These are phyloP conservation scores for Nemapogon koenigi DNA, from an alignment of 2,888 invertebrate species.

Conservation along the genomic window DNA sequence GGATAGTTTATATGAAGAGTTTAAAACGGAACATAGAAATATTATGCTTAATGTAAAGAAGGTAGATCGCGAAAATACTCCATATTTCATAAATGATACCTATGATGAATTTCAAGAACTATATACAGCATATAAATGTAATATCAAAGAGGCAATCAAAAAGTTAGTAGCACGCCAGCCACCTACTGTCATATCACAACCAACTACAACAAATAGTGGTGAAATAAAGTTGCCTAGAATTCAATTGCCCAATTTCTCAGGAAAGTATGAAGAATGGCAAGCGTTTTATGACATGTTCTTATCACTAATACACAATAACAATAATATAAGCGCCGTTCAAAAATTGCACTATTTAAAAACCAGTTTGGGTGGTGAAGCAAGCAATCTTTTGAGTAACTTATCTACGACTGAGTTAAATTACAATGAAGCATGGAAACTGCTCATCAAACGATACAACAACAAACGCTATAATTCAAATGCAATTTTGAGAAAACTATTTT, in stretches of 20 bases:
- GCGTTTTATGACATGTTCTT: slow-evolving; percentile 17
- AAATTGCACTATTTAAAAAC: slow-evolving; percentile 19
- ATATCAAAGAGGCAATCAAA: background rate
- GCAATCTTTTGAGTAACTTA: slow-evolving; percentile 15
- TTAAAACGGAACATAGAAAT: background rate
- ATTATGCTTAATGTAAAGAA: too few species aligned
- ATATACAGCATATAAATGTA: background rate
- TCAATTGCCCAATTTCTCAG: slow-evolving; percentile 15
- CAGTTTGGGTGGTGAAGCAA: slow-evolving; percentile 16
- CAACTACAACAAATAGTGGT: too few species aligned
- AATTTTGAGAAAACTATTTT: slow-evolving; percentile 16
- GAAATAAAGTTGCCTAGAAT: slow-evolving; percentile 16
- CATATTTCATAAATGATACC: background rate
- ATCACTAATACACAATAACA: slow-evolving; percentile 17
- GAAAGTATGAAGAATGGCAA: slow-evolving; percentile 18
- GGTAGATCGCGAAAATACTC: background rate
- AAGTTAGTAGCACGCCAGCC: too few species aligned
- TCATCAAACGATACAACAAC: slow-evolving; percentile 17
- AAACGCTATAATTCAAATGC: slow-evolving; percentile 17
- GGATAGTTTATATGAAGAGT: background rate
- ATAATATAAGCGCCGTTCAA: slow-evolving; percentile 14
- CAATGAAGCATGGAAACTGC: slow-evolving; percentile 16
- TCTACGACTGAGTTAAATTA: slow-evolving; percentile 17
- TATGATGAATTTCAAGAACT: background rate
- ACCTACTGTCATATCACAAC: too few species aligned